phyloP scores from a whole-genome alignment of 2,113 vertebrate species.

The Siphamia tubifer region DNA sequence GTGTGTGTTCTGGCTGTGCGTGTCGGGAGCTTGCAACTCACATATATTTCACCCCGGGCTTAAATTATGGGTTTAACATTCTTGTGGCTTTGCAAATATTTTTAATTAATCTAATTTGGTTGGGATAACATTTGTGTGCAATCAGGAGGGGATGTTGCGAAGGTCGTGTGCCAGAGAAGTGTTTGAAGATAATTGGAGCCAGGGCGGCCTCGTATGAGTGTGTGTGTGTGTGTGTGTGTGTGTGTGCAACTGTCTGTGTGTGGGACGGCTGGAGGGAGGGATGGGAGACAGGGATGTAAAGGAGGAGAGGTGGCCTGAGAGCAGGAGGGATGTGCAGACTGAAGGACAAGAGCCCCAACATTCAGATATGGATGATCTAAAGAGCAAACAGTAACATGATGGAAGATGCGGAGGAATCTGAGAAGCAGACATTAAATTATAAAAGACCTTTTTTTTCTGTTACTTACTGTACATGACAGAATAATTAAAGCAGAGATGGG shows the following conservation, averaged over 20 bases:
- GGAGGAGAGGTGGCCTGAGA: conserved; percentile 61
- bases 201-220: conserved; percentile 57
- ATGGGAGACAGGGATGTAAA: conserved; percentile 63
- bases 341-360: no score
- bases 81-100: conserved; percentile 82
- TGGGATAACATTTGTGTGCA: conserved; percentile 82
- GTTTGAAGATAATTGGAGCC: conserved; percentile 84
- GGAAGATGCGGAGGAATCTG: no score
- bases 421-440: no score
- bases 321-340: background rate
- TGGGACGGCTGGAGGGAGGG: conserved; percentile 60
- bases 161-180: conserved; percentile 79
- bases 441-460: no score
- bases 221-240: conserved; percentile 43
- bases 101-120: conserved; percentile 83
- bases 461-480: no score
- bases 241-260: conserved; percentile 43
- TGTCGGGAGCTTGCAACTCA: conserved; percentile 36
- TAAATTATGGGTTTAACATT: conserved; percentile 79
- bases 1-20: conserved; percentile 57
- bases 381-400: no score
- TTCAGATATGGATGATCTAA: no score
- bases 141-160: conserved; percentile 80
- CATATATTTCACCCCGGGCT: conserved; percentile 64
- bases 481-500: no score